phyloP scores from a whole-genome alignment of 2,797 vertebrate species.

The Parauchenoglanis punctatus region DNA sequence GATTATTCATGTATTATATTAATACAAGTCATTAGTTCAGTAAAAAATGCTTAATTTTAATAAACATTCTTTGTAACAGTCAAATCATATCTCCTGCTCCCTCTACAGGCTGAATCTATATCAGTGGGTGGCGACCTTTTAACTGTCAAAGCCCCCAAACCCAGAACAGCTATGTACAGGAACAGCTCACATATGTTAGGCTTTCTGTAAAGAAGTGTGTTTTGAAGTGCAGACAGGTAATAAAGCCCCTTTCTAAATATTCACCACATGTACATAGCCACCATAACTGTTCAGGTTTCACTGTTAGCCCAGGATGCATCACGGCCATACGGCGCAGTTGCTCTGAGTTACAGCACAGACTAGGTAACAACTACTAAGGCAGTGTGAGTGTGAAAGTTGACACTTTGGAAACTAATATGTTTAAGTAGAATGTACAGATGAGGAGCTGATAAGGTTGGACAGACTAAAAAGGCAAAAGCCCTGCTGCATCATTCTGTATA shows the following conservation, averaged over 20 bases:
- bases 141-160: neutral
- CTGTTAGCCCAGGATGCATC: neutral
- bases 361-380: neutral
- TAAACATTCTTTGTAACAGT: neutral
- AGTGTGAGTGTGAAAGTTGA: neutral
- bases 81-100: neutral
- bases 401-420: neutral
- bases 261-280: neutral
- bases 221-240: neutral
- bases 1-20: neutral
- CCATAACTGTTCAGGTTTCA: neutral
- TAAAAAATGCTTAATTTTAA: no score
- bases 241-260: neutral
- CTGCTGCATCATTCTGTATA: neutral
- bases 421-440: neutral
- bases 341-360: neutral
- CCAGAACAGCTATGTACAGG: neutral
- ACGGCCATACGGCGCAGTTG: neutral
- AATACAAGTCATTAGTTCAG: neutral
- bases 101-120: constrained; percentile 9
- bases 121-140: neutral
- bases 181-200: neutral
- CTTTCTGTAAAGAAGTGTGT: neutral
- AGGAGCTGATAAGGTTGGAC: neutral
- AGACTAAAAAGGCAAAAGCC: neutral